phyloP scores from a whole-genome alignment of 1,140 invertebrate genomes.

The Lerema accius region DNA sequence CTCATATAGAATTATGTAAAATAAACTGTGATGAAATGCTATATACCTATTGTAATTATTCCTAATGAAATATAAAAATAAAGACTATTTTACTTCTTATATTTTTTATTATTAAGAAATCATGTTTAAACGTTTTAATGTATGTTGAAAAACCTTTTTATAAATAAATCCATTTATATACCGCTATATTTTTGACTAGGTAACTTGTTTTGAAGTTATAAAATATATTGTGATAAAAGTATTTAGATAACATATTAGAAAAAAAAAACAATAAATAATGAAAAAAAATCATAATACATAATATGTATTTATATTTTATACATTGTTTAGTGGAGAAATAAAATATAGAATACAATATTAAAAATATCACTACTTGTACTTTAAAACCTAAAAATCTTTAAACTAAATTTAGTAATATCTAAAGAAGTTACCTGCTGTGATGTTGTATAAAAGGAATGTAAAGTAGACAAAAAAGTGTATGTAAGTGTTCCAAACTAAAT shows the following conservation, averaged over 20 bases:
- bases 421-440: too few relatives aligned
- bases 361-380: too few relatives aligned
- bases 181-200: neutral
- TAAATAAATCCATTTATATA: slow-evolving; percentile 3
- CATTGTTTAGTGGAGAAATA: too few relatives aligned
- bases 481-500: neutral
- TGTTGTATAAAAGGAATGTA: neutral
- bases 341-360: too few relatives aligned
- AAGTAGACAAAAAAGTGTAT: neutral
- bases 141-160: too few relatives aligned
- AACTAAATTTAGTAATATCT: too few relatives aligned
- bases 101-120: neutral
- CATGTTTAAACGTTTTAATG: neutral
- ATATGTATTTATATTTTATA: too few relatives aligned
- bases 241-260: too few relatives aligned
- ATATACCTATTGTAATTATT: neutral
- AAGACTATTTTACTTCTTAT: slow-evolving; percentile 11
- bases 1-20: slow-evolving; percentile 1
- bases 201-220: neutral
- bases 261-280: too few relatives aligned
- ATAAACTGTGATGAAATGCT: slow-evolving; percentile 24
- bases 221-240: too few relatives aligned
- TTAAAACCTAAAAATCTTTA: too few relatives aligned
- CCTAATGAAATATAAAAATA: slow-evolving; percentile 11
- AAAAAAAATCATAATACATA: too few relatives aligned